Percentiles rank a stretch among this genome's conserved stretches.
These are phyloP conservation scores for Eublepharis macularius DNA, from an alignment of 2,113 vertebrate species.

Conservation along the genomic window DNA sequence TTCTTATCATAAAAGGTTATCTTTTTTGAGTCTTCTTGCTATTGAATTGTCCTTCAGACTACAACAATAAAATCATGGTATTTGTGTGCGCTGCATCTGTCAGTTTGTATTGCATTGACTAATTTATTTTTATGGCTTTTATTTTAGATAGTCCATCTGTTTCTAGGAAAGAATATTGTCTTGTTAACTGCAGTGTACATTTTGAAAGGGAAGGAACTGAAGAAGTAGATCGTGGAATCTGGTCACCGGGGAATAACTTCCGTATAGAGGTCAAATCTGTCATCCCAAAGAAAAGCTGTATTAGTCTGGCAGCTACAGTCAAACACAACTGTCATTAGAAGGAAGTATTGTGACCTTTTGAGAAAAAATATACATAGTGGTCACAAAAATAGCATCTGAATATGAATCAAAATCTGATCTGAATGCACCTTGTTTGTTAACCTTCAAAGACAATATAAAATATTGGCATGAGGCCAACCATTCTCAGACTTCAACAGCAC, in stretches of 20 bases:
- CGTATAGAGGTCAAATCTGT: background rate
- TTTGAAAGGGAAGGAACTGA: background rate
- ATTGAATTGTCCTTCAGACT: conserved; percentile 41
- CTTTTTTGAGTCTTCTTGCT: conserved; percentile 49
- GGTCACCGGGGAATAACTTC: background rate
- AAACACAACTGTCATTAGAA: background rate
- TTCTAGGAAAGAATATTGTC: background rate
- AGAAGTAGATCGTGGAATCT: background rate
- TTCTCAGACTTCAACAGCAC: no score
- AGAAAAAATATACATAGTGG: background rate
- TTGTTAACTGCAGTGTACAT: background rate
- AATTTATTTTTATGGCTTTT: conserved; percentile 39
- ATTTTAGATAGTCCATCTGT: conserved; percentile 18
- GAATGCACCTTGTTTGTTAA: no score
- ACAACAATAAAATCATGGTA: background rate
- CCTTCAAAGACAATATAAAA: no score
- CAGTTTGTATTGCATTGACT: conserved; percentile 1
- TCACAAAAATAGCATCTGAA: background rate
- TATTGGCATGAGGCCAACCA: no score
- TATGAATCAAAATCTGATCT: no score
- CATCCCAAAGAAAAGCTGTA: background rate
- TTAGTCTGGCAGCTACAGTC: background rate
- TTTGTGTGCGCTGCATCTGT: conserved; percentile 29
- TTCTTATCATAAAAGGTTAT: background rate
- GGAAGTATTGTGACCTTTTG: background rate